Conservation (phyloP, 2,113 vertebrate species). For the Pleuronectes platessa region DNA sequence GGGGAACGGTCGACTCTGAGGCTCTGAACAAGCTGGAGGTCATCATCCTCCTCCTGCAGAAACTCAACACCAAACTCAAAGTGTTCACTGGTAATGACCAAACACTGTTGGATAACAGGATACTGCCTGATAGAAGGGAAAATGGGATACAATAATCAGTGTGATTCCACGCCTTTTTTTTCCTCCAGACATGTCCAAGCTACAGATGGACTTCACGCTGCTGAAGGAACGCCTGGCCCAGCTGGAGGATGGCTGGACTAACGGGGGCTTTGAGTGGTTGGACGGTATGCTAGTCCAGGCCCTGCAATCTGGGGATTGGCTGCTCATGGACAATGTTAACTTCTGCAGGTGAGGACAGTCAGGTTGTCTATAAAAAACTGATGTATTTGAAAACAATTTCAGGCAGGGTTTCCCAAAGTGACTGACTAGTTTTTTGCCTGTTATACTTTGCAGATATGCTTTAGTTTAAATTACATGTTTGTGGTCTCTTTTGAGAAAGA, state of each 20-base stretch:
- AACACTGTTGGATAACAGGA: background rate
- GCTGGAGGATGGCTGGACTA: conserved; percentile 83
- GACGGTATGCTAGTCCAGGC: conserved; percentile 95
- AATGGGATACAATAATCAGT: background rate
- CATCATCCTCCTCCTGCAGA: conserved; percentile 89
- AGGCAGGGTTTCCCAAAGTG: too few relatives aligned
- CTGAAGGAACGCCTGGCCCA: conserved; percentile 89
- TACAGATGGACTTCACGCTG: conserved; percentile 89
- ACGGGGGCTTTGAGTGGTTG: conserved; percentile 96
- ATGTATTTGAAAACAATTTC: too few relatives aligned
- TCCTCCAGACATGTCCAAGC: conserved; percentile 88
- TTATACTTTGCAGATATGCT: too few relatives aligned
- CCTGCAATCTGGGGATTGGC: conserved; percentile 93
- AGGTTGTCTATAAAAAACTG: background rate
- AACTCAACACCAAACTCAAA: conserved; percentile 94
- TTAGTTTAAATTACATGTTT: too few relatives aligned
- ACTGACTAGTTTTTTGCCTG: too few relatives aligned
- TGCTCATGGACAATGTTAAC: conserved; percentile 99
- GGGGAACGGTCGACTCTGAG: conserved; percentile 84
- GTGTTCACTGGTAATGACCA: conserved; percentile 85
- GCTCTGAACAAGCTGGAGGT: conserved; percentile 92
- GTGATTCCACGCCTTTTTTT: background rate
- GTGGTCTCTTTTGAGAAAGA: too few relatives aligned
- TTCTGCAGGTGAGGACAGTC: conserved; percentile 91
- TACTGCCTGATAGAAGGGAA: background rate